Evolutionary conservation across 2,113 vertebrate genomes (phyloP).

Genomic region (Bubo bubo): DNA sequence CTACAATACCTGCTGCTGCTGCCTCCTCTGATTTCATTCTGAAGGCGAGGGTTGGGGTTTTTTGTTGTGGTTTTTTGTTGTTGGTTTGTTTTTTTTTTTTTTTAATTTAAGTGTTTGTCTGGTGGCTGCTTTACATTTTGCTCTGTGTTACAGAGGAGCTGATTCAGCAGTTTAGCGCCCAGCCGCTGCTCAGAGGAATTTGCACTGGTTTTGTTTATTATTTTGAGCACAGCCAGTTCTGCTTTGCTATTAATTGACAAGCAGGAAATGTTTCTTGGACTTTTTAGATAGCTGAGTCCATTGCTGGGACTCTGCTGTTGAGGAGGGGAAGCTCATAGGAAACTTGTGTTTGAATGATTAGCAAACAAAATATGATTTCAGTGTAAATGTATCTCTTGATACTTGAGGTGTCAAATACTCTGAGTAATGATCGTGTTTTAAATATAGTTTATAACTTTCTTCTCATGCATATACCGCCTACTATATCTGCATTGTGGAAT

Average conservation of each 20-base stretch:
- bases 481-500: neutral
- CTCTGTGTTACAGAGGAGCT: neutral
- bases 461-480: neutral
- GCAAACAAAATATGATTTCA: neutral
- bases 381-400: neutral
- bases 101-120: neutral
- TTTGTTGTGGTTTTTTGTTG: neutral
- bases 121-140: neutral
- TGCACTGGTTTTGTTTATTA: neutral
- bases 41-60: neutral
- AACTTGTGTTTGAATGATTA: neutral
- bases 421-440: conserved; percentile 32
- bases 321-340: neutral
- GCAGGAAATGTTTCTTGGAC: neutral
- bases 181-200: neutral
- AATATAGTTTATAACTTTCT: conserved; percentile 42
- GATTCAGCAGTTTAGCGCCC: conserved; percentile 20
- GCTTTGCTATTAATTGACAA: conserved; percentile 14
- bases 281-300: neutral
- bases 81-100: neutral
- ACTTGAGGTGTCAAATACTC: conserved; percentile 4
- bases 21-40: neutral
- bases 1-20: neutral
- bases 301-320: neutral
- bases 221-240: conserved; percentile 10